These are phyloP conservation scores for Falcunculus frontatus DNA, from an alignment of 2,113 vertebrate genomes.

Conservation along the genomic window DNA sequence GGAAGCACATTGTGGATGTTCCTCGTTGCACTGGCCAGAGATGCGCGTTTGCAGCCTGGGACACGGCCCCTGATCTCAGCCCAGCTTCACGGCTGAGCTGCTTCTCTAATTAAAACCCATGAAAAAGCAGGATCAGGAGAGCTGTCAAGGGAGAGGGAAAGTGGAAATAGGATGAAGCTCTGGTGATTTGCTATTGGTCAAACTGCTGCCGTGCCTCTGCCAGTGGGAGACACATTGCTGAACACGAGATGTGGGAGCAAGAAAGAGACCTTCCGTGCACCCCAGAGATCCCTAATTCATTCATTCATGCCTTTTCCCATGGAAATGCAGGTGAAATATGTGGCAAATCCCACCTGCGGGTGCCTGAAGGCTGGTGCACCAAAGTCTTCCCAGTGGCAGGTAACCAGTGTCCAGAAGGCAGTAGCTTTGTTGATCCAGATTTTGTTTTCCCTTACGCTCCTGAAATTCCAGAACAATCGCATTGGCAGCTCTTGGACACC, in stretches of 20 bases:
- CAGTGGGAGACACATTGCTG: not conserved
- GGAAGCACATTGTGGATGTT: not conserved
- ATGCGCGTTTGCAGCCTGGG: not conserved
- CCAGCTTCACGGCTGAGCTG: conserved; percentile 16
- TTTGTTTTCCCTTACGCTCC: not conserved
- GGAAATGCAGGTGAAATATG: not conserved
- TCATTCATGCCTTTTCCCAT: not conserved
- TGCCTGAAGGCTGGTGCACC: not conserved
- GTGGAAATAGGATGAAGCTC: not conserved
- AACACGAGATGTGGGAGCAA: not conserved
- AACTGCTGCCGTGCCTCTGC: not conserved
- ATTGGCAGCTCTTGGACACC: not conserved
- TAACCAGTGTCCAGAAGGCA: not conserved
- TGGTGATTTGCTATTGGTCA: not conserved
- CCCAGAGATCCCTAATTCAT: not conserved
- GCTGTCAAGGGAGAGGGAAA: not conserved
- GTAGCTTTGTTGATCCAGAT: not conserved
- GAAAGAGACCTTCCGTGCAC: not conserved
- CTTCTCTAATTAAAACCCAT: not conserved
- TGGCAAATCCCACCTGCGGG: not conserved
- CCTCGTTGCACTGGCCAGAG: not conserved
- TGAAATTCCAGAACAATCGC: not conserved
- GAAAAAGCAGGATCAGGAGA: not conserved
- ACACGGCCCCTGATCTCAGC: not conserved
- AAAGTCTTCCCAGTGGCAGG: not conserved